Evolutionary conservation across 2,113 vertebrate species (phyloP), one percentile per base, ranked within the genome.

Genomic region (Equus quagga): DNA sequence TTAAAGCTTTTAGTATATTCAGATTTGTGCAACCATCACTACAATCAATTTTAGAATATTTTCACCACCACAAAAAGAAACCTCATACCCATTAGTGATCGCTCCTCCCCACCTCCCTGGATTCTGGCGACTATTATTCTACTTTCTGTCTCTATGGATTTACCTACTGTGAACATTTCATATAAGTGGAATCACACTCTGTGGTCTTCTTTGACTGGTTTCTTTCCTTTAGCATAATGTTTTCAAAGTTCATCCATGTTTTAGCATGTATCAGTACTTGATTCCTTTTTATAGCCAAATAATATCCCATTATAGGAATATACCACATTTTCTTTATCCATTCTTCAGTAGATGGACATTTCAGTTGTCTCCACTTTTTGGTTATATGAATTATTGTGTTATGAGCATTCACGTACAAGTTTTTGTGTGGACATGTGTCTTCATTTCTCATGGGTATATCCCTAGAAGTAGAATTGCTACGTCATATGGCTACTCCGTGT

Each of bases 1-100:
- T 72, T 92, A 41, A 75, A 84, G 56, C 28, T 64, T 92, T 92
- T 92, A 11, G 24, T 85, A 65, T 78, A 67, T 67, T 76, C 81
- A 67, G 60, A 67, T 46, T 41, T 85, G 26, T 56, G 46, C 13
- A 86, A 93, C 28, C 58, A 85, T 76, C 26, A 65, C 46, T 76
- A 67, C 58, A 67, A 69, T 69, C 46, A 80, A 18, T 65, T 72
- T 65, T 56, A 51, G 73, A 67, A 78, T 14, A 79, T 62, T 91
- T 79, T 85, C 33, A 24, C n/a, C 56, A 56, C 24, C 81, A 28
- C 8, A n/a, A 72, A 93, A 87, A 46, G 60, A 86, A 67, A 69
- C n/a, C n/a, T 89, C 24, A 56, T 46, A 64, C 8, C 24, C 60
- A 64, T 64, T 62, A 81, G 21, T 15, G 28, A 62, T 80, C 60